Evolutionary conservation across 2,888 invertebrate species (phyloP), one percentile per base, ranked within the genome.

Genomic region (Drosophila pegasa): DNA sequence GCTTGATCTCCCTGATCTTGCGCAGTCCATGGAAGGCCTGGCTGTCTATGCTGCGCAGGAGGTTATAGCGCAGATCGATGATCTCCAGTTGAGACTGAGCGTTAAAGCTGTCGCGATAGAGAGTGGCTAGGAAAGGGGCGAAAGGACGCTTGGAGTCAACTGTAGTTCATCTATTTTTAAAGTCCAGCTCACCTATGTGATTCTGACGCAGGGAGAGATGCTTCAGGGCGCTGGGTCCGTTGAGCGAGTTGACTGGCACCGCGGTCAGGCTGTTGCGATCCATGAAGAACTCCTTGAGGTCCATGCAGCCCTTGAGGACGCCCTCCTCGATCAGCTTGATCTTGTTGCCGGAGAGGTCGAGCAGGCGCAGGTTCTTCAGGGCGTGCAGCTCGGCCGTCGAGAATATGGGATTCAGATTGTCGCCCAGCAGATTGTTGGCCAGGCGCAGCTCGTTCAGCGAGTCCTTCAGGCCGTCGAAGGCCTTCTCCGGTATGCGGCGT

Each of bases 351-450:
- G 96, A 95, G 43, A 98, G 93, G 90, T 97, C 97, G 61, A 98
- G 92, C 37, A 96, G 92, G 87, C 95, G 94, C 58, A 98, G 93
- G 66, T 95, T 94, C 4, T 94, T 94, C 69, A 98, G 92, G 16
- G 95, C 95, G 79, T 96, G 96, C 69, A 98, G 95, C 91, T 97
- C 97, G 31, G 95, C 95, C 41, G 96, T 96, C 20, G 97, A 96
- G 92, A 98, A 98, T 77, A 98, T 97, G 0, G 98, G 98, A 92
- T 97, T 98, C 29, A 98, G 93, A 84, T 96, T 97, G 90, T 98
- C 97, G 1, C 98, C 98, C 29, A 98, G 93, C n/a, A 97, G 93
- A 90, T 98, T 98, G 87, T 97, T 95, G 29, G 96, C 94, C 56
- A 98, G 92, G 16, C 94, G 94, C 38, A 98, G 91, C 80, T 95